A percentile compares a stretch with the other conserved stretches of the same genome.
phyloP scores from a whole-genome alignment of 2,888 invertebrate genomes.

The Peribatodes rhomboidaria region DNA sequence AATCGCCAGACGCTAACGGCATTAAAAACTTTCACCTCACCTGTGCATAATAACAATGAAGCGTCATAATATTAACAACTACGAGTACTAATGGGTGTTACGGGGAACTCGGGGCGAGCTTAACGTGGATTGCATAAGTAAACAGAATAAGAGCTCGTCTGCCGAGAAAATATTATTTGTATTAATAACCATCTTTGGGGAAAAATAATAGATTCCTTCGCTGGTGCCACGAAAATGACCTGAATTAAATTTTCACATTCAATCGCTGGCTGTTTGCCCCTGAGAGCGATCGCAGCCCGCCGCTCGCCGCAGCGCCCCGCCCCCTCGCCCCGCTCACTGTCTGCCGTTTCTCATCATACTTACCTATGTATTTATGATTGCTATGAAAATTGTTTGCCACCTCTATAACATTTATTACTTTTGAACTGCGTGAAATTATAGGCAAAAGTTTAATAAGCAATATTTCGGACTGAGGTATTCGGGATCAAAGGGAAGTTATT shows the following conservation, averaged over 20 bases:
- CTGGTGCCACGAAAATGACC: constrained; percentile 77
- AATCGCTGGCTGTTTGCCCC: constrained; percentile 80
- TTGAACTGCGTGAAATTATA: constrained; percentile 34
- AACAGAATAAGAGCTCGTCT: constrained; percentile 42
- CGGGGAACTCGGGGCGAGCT: constrained; percentile 38
- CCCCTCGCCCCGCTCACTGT: constrained; percentile 47
- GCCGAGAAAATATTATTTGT: constrained; percentile 64
- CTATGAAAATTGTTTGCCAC: constrained; percentile 44
- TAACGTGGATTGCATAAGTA: constrained; percentile 57
- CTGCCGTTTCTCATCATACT: constrained; percentile 65
- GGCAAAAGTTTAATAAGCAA: constrained; percentile 36
- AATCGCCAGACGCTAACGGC: constrained; percentile 50
- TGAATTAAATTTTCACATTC: constrained; percentile 85
- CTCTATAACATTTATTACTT: constrained; percentile 39
- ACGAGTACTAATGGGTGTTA: constrained; percentile 43
- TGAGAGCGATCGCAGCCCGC: constrained; percentile 72
- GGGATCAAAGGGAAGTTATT: constrained; percentile 31
- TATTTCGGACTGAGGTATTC: constrained; percentile 26
- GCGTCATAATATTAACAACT: constrained; percentile 55
- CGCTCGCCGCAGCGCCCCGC: constrained; percentile 51
- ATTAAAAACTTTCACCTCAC: constrained; percentile 54
- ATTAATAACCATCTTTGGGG: constrained; percentile 72
- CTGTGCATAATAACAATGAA: constrained; percentile 51
- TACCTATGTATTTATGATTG: constrained; percentile 67
- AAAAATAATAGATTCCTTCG: constrained; percentile 78